Evolutionary conservation across 2,888 invertebrate species (phyloP), one percentile per base, ranked within the genome.

Genomic region (Imbricaverruca yamaguchii): DNA sequence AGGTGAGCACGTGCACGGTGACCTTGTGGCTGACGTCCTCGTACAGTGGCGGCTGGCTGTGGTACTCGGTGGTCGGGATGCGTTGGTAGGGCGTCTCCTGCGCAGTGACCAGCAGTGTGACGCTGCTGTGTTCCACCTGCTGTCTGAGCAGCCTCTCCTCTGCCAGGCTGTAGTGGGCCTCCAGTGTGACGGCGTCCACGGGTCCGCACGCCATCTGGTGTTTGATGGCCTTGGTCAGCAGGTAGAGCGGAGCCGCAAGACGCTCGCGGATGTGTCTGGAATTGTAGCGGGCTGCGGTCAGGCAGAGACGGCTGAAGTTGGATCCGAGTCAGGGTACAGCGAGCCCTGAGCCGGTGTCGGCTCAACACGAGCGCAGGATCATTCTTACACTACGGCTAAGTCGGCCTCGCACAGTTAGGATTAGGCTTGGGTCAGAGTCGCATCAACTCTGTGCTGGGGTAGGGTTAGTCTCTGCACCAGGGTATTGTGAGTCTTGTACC

Each of bases 171-270:
- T 99, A 99, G 83, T 98, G 91, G 1, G 99, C 98, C 88, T 99
- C 99, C 86, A 97, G 93, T 0, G 98, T 98, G 78, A 98, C 91
- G 6, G 95, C 94, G 88, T 99, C 99, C 7, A 99, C 98, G 18
- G 99, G 94, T 55, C 99, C 99, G 87, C 98, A 99, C 87, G 98
- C 98, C 83, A 98, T 96, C 89, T 99, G 99, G 90, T 98, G 97
- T 88, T 99, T 99, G 84, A 99, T 98, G 15, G 97, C 97, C 89
- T 96, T 96, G 87, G 95, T 96, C 57, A 97, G 89, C 81, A 96
- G 89, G 88, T 96, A 97, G 81, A 97, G 89, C 25, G 95, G 94
- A 12, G 95, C 88, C 87, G 57, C 2, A 57, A 79, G 79, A 12
- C 79, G 79, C 11, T 56, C 59, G 12, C 59, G 23, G 25, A 79